These are phyloP conservation scores for Pollicipes pollicipes DNA, from an alignment of 1,140 invertebrate species.

Conservation along the genomic window DNA sequence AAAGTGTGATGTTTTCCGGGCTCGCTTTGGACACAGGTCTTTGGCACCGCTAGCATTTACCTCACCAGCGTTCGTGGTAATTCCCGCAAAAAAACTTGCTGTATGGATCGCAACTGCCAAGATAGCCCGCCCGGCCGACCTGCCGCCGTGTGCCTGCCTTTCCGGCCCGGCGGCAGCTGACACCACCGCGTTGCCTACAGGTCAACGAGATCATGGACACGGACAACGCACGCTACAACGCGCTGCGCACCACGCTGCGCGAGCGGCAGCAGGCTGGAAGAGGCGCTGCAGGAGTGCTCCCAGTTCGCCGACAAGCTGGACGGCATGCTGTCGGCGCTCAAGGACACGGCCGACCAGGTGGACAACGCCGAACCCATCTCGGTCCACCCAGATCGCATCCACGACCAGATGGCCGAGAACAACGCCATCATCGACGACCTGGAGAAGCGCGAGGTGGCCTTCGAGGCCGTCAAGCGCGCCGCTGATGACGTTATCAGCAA, in stretches of 20 bases:
- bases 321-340: conserved; percentile 82
- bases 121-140: too few species aligned
- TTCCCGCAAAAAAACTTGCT: too few species aligned
- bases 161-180: too few species aligned
- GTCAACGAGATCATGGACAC: conserved; percentile 60
- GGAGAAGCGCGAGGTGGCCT: conserved; percentile 73
- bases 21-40: too few species aligned
- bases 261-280: conserved; percentile 80
- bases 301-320: conserved; percentile 90
- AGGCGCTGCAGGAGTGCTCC: conserved; percentile 54
- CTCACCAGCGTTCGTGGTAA: too few species aligned
- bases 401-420: conserved; percentile 90
- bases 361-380: conserved; percentile 78
- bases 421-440: conserved; percentile 73
- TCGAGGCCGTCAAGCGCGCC: conserved; percentile 73
- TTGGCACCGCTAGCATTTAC: too few species aligned
- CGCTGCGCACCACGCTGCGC: conserved; percentile 59
- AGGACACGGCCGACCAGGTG: conserved; percentile 69
- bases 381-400: conserved; percentile 80
- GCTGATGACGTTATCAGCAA: conserved; percentile 89
- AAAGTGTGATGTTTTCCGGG: too few species aligned
- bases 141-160: too few species aligned
- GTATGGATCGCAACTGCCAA: too few species aligned
- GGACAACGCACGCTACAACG: conserved; percentile 73
- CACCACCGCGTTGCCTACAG: neutral